Evolutionary conservation across 2,888 invertebrate species (phyloP).

Genomic region (Theretra japonica): DNA sequence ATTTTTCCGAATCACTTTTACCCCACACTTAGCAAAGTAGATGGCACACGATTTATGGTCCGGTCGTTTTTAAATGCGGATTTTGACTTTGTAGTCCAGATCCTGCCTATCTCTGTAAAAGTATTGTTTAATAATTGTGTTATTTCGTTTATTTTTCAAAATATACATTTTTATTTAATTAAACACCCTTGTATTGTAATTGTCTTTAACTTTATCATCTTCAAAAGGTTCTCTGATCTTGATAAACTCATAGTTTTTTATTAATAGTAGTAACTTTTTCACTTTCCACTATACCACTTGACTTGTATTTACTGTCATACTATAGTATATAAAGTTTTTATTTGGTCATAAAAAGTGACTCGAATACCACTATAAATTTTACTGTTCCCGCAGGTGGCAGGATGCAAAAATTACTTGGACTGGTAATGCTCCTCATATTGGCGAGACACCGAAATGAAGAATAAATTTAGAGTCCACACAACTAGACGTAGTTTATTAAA

Average conservation of each 20-base stretch:
- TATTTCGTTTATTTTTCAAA: no score
- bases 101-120: no score
- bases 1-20: no score
- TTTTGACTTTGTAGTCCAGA: no score
- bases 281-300: background rate
- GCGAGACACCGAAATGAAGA: constrained; percentile 63
- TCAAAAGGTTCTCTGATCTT: no score
- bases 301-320: background rate
- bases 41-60: no score
- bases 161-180: no score
- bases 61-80: no score
- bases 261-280: background rate
- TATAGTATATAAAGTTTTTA: constrained; percentile 22
- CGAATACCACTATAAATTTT: constrained; percentile 4
- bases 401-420: constrained; percentile 90
- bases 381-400: constrained; percentile 85
- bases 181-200: no score
- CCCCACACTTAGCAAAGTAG: no score
- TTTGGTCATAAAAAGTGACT: constrained; percentile 11
- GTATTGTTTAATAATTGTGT: no score
- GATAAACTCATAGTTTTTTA: background rate
- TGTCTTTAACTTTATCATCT: no score
- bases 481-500: background rate
- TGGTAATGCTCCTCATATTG: constrained; percentile 76
- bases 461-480: constrained; percentile 4